Evolutionary conservation across 1,140 invertebrate genomes (phyloP).

Genomic region (Colletes latitarsis): DNA sequence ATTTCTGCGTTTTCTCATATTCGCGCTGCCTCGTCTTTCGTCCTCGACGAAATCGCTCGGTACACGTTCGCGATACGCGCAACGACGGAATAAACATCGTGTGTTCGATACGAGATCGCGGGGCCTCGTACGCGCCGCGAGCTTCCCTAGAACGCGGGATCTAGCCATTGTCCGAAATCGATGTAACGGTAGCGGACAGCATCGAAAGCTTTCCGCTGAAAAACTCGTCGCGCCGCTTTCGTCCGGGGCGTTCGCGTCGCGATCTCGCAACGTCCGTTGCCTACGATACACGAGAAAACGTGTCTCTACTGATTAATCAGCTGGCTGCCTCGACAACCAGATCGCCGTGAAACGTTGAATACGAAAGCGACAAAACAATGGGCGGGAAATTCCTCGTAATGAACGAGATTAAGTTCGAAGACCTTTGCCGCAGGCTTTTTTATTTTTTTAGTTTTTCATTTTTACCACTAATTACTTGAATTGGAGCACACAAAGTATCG

Average conservation of each 20-base stretch:
- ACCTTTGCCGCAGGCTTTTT: neutral
- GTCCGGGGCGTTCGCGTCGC: conserved; percentile 17
- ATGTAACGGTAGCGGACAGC: conserved; percentile 6
- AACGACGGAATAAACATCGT: conserved; percentile 39
- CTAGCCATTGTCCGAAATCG: conserved; percentile 36
- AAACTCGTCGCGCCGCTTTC: conserved; percentile 40
- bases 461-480: neutral
- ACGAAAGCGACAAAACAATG: conserved; percentile 15
- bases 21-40: conserved; percentile 42
- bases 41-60: conserved; percentile 44
- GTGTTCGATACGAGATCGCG: neutral
- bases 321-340: conserved; percentile 31
- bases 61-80: conserved; percentile 45
- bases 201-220: conserved; percentile 30
- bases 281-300: conserved; percentile 41
- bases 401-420: neutral
- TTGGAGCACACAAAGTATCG: neutral
- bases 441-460: neutral
- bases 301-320: conserved; percentile 40
- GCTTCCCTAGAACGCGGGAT: neutral
- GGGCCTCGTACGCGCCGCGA: neutral
- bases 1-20: conserved; percentile 62
- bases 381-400: conserved; percentile 24
- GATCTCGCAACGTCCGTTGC: conserved; percentile 27
- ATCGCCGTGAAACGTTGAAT: conserved; percentile 24